Evolutionary conservation across 2,797 vertebrate genomes (phyloP), one percentile per base, ranked within the genome.

Genomic region (Trichosurus vulpecula): DNA sequence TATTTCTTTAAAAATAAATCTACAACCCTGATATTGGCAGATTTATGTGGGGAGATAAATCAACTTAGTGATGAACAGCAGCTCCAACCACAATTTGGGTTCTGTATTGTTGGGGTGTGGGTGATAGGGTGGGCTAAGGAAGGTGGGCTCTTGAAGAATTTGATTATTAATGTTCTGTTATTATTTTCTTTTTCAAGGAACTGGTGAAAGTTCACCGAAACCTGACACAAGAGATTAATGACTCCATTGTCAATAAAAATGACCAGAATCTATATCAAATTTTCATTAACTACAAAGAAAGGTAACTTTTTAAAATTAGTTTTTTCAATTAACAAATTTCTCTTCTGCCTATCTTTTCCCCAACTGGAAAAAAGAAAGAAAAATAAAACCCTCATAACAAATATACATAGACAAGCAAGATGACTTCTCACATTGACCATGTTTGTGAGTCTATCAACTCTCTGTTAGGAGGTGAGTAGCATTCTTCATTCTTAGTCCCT

Each of bases 251-350:
- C 95, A 99, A 99, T 98, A 99, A 99, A 98, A 99, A 98, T 96
- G 99, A 99, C 98, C 99, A 99, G 98, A 99, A 99, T 97, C 98
- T 99, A 9, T 99, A 99, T 98, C 99, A 99, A 98, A 99, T 99
- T 98, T 99, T 99, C 98, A 99, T 99, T 98, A 99, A 98, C 94
- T 99, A 99, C 98, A 99, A 99, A 98, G 99, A 99, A 98, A 99
- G 99, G 99, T 99, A 99, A 98, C 93, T 91, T 96, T 92, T 91
- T 52, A 61, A 22, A 47, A 93, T 52, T 87, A 93, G 93, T 51
- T 95, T 51, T 52, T 91, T 11, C 2, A 47, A 27, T 29, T 87
- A 87, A 87, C 25, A 87, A 87, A 9, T 51, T 81, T 87, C 25
- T 51, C 25, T 87, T 51, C 3, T 51, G 9, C 22, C 25, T 87